Evolutionary conservation across 2,888 invertebrate species (phyloP), one percentile per base, ranked within the genome.

Genomic region (Digitonthophagus gazella): DNA sequence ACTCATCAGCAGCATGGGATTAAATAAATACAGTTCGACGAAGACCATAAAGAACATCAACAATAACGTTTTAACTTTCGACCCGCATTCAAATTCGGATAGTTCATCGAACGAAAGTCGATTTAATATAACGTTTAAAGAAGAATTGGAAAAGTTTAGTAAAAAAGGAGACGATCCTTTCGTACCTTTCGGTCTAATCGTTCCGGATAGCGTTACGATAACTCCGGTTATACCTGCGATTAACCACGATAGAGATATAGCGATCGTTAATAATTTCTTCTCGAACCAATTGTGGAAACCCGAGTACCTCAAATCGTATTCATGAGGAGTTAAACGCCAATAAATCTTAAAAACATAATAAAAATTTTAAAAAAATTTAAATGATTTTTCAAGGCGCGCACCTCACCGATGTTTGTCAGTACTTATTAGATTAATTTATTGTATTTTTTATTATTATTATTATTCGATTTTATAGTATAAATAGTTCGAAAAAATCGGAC

Each of bases 251-350:
- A 79, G 84, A 72, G 85, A 85, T 73, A 83, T 86, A 63, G 84
- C 84, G 65, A 82, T 85, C 74, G 85, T 86, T 57, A 83, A 85
- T 75, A 85, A 84, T 73, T 86, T 86, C 76, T 86, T 86, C 77
- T 82, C 82, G 63, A 85, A 86, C 77, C 86, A 86, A 74, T 79
- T 86, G 64, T 86, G 86, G 86, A 86, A 85, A 76, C 86, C 85
- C 28, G 86, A 86, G 76, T 85, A 85, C 73, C 85, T 85, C 68
- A 83, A 82, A 58, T 80, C 82, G 69, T 79, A 81, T 75, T 82
- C 82, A 74, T 82, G 81, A n/a, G n/a, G n/a, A n/a, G n/a, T n/a
- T n/a, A n/a, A n/a, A n/a, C n/a, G n/a, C n/a, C n/a, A n/a, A n/a
- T n/a, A n/a, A n/a, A n/a, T n/a, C n/a, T n/a, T n/a, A n/a, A n/a